Percentiles rank a stretch among this genome's conserved stretches.
phyloP scores from a whole-genome alignment of 2,113 vertebrate species.

The Calidris pygmaea region DNA sequence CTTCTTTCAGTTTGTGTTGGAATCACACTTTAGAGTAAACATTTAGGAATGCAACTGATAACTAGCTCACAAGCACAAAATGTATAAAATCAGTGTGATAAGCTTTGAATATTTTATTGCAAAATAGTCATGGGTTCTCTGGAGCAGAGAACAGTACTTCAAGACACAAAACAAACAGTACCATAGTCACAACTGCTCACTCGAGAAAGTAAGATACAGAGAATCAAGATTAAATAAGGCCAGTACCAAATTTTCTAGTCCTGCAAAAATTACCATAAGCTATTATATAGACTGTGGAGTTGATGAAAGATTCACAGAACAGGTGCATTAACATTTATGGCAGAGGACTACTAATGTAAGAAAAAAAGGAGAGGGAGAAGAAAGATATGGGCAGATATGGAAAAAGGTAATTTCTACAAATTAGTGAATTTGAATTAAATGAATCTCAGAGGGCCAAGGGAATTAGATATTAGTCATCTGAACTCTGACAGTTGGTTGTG shows the following conservation, averaged over 20 bases:
- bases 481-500: constrained; percentile 22
- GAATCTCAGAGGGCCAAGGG: neutral
- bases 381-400: neutral
- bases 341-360: neutral
- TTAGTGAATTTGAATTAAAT: constrained; percentile 24
- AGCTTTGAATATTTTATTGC: neutral
- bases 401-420: neutral
- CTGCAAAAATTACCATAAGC: neutral
- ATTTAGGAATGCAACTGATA: neutral
- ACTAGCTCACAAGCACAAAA: neutral
- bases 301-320: neutral
- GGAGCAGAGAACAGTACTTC: neutral
- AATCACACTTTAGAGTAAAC: neutral
- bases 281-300: neutral
- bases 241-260: neutral
- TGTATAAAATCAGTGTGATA: neutral
- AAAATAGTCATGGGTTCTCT: neutral
- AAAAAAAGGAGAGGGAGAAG: neutral
- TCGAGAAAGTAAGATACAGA: neutral
- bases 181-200: neutral
- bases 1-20: neutral
- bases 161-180: neutral
- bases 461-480: constrained; percentile 31
- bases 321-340: neutral
- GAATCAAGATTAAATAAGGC: neutral